These are phyloP conservation scores for Brienomyrus longianalis DNA, from an alignment of 2,113 vertebrate genomes.

Conservation along the genomic window DNA sequence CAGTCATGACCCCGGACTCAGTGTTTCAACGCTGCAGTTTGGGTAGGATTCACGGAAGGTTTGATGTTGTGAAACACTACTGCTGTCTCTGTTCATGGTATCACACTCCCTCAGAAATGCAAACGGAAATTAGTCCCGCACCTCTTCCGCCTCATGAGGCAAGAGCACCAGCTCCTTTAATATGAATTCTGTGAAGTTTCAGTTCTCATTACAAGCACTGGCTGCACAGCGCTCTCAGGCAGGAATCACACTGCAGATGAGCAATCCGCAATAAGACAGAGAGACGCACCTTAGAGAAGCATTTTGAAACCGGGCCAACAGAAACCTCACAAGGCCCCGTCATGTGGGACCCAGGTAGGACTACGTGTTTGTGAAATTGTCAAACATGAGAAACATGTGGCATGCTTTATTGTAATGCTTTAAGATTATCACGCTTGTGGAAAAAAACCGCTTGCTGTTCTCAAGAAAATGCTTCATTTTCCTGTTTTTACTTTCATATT, in stretches of 20 bases:
- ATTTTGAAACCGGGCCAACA: not conserved
- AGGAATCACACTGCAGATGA: not conserved
- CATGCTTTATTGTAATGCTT: not conserved
- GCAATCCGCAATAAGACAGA: not conserved
- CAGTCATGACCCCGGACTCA: not conserved
- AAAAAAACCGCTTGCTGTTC: no score
- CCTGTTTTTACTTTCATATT: not conserved
- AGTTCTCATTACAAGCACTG: not conserved
- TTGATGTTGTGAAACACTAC: not conserved
- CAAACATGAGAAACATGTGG: not conserved
- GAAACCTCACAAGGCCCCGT: not conserved
- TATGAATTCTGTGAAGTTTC: not conserved
- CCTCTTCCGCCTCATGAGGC: not conserved
- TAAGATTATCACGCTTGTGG: not conserved
- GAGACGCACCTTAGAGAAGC: not conserved
- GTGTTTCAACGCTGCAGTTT: not conserved
- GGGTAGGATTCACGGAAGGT: not conserved
- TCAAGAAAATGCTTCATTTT: not conserved
- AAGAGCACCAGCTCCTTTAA: not conserved
- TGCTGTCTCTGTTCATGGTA: not conserved
- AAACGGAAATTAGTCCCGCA: not conserved
- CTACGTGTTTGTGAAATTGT: not conserved
- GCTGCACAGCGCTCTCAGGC: not conserved
- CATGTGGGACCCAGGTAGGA: conserved; percentile 3
- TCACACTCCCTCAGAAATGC: not conserved